Conservation (phyloP, 2,888 invertebrate genomes). For the Harpalus rubripes region DNA sequence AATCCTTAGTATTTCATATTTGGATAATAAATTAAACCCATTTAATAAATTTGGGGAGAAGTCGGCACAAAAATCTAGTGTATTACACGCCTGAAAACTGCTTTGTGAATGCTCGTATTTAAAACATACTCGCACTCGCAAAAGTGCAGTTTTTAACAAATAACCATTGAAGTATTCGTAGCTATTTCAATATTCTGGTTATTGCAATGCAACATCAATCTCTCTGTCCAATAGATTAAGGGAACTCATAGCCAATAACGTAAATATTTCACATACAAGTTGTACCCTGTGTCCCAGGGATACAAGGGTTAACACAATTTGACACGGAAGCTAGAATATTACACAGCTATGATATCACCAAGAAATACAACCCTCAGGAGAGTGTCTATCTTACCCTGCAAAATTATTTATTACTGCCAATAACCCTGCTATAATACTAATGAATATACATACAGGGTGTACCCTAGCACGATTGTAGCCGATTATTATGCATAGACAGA, state of each 20-base stretch:
- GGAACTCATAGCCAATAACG: constrained; percentile 15
- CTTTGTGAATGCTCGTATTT: too few relatives aligned
- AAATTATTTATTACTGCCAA: constrained; percentile 51
- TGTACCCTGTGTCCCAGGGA: constrained; percentile 32
- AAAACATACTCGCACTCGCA: too few relatives aligned
- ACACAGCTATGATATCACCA: constrained; percentile 20
- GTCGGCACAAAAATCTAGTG: too few relatives aligned
- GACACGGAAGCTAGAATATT: constrained; percentile 19
- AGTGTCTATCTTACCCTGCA: constrained; percentile 10
- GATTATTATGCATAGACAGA: background rate
- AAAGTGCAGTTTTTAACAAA: too few relatives aligned
- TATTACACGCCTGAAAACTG: too few relatives aligned
- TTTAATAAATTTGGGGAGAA: too few relatives aligned
- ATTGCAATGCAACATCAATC: background rate
- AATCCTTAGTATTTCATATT: too few relatives aligned
- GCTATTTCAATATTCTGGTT: too few relatives aligned
- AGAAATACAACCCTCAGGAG: constrained; percentile 41
- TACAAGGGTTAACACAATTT: constrained; percentile 46
- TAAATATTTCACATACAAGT: constrained; percentile 20
- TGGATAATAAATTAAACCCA: too few relatives aligned
- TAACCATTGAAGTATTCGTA: too few relatives aligned
- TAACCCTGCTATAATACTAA: constrained; percentile 20
- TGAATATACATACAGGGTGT: constrained; percentile 33
- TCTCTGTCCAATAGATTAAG: constrained; percentile 5
- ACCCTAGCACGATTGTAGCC: background rate